phyloP scores from a whole-genome alignment of 2,888 invertebrate genomes.

The Ephialtes manifestator region DNA sequence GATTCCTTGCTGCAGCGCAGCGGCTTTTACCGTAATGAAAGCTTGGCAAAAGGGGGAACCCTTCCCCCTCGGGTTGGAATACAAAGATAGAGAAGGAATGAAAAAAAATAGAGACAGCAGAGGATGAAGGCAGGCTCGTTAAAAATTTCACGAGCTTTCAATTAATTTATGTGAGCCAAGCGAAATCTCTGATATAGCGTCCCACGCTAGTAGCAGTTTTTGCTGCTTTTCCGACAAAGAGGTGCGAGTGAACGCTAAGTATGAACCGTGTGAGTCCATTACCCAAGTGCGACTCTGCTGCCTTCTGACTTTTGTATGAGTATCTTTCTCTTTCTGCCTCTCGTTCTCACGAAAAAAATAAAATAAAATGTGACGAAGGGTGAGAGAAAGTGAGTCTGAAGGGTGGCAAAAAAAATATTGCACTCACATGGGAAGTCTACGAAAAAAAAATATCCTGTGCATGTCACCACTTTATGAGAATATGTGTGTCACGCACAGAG shows the following conservation, averaged over 20 bases:
- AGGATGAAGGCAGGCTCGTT: conserved; percentile 9
- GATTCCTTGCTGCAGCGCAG: neutral
- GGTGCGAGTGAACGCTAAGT: conserved; percentile 1
- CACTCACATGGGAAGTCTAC: neutral
- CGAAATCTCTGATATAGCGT: conserved; percentile 16
- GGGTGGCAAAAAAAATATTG: conserved; percentile 3
- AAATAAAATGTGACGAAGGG: neutral
- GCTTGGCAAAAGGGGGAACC: neutral
- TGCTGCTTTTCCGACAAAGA: conserved; percentile 1
- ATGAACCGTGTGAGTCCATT: conserved; percentile 23
- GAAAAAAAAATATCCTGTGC: neutral
- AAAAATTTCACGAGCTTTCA: conserved; percentile 36
- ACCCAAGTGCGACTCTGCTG: neutral
- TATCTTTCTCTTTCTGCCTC: too few relatives aligned
- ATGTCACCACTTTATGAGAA: neutral
- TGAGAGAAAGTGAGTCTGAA: neutral
- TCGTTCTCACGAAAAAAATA: too few relatives aligned
- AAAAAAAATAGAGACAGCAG: neutral
- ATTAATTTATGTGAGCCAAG: conserved; percentile 45
- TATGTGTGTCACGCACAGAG: neutral
- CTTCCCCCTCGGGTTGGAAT: too few relatives aligned
- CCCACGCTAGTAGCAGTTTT: neutral
- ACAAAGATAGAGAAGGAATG: neutral
- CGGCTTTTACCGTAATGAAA: conserved; percentile 42
- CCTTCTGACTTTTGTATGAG: neutral